Base-by-base conservation (phyloP, 2,797 vertebrate species). In the Mormyrus proboscirostris region DNA sequence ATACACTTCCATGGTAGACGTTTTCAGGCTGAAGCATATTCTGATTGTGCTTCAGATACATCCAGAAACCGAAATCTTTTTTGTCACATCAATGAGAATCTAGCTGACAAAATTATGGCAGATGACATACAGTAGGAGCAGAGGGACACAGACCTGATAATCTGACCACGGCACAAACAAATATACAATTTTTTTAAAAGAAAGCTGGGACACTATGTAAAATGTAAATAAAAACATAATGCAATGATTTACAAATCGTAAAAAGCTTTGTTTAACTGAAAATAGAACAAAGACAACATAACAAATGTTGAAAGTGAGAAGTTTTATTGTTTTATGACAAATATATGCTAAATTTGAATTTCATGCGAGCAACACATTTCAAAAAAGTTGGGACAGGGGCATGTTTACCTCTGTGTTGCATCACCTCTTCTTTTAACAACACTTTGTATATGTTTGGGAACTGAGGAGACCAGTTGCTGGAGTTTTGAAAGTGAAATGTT, bases 51-150 rank as follows among this genome's bases (percentile, higher is more conserved):
- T 89, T 92, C 88, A 90, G 92, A 92, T 89, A 90, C 55, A 57
- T 57, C 55, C 19, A n/a, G 55, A 19, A 57, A 57, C 55, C 55
- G 5, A 57, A 57, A 57, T 57, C 19, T 57, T 93, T 92, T 91
- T 76, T 84, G 50, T 91, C 89, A 88, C 90, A 57, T 92, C 91
- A 88, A 90, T 90, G 86, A 73, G 91, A 91, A 90, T 93, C 88
- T 88, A 92, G 89, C 90, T 90, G 92, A 90, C 89, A 90, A 87
- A 38, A 90, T 92, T 94, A 92, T 92, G 93, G 94, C 92, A 89
- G 92, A 92, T 93, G 93, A 91, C 89, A 93, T 91, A 33, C 29
- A 33, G 29, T 33, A 86, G 88, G 89, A 90, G 90, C 91, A 91
- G 73, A 90, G 53, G 89, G 91, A 91, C 91, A 91, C 88, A 51